phyloP scores from a whole-genome alignment of 2,113 vertebrate species.

The Phalacrocorax carbo region DNA sequence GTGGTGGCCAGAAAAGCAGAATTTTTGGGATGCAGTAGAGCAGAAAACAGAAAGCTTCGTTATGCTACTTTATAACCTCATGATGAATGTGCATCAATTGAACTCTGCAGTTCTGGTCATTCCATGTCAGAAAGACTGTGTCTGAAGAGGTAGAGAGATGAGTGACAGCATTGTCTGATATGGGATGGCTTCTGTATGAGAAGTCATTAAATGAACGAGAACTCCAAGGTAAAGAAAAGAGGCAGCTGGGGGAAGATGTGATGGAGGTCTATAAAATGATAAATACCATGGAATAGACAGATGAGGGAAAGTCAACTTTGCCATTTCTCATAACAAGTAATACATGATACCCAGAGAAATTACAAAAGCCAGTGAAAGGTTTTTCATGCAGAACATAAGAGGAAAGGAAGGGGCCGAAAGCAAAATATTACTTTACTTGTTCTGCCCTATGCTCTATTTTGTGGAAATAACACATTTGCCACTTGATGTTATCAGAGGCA shows the following conservation, averaged over 20 bases:
- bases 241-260: neutral
- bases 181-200: neutral
- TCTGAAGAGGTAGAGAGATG: neutral
- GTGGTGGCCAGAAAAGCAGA: neutral
- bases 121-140: neutral
- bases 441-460: too few relatives aligned
- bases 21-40: neutral
- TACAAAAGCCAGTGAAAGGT: neutral
- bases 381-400: neutral
- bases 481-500: neutral
- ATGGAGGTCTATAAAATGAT: neutral
- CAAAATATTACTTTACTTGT: neutral
- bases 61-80: neutral
- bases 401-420: neutral
- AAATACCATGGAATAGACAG: neutral
- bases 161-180: neutral
- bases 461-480: neutral
- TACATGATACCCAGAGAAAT: neutral
- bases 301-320: neutral
- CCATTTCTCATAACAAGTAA: neutral
- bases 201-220: neutral
- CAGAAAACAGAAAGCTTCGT: neutral
- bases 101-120: neutral
- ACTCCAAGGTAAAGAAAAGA: neutral
- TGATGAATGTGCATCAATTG: neutral